phyloP scores from a whole-genome alignment of 1,140 invertebrate species.

The Galendromus occidentalis region DNA sequence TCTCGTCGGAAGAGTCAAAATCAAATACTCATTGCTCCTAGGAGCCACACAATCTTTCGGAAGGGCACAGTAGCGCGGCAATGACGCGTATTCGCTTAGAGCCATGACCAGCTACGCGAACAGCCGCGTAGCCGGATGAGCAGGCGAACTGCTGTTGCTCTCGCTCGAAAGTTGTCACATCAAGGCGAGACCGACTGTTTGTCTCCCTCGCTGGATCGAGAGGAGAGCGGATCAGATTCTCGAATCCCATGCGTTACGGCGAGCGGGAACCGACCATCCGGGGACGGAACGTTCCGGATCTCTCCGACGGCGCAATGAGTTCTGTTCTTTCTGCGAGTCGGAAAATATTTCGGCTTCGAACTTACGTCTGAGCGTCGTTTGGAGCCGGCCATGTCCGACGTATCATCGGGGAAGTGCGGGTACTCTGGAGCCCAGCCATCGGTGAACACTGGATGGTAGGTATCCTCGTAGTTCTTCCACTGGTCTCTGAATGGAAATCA shows the following conservation, averaged over 20 bases:
- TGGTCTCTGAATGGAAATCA: slow-evolving; percentile 46
- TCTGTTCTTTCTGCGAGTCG: neutral
- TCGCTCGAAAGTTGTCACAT: too few relatives aligned
- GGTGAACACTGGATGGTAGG: slow-evolving; percentile 80
- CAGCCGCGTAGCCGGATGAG: too few relatives aligned
- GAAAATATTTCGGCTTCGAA: too few relatives aligned
- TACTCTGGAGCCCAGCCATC: slow-evolving; percentile 83
- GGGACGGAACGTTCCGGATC: too few relatives aligned
- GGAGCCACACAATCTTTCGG: neutral
- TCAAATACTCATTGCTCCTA: neutral
- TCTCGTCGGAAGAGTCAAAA: neutral
- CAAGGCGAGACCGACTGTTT: too few relatives aligned
- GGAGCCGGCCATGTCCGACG: slow-evolving; percentile 29
- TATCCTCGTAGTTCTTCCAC: slow-evolving; percentile 60
- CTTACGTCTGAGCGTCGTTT: slow-evolving; percentile 28
- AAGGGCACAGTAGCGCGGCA: neutral
- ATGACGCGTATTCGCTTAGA: neutral
- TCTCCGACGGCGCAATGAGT: too few relatives aligned
- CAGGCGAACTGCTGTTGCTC: too few relatives aligned
- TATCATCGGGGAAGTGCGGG: slow-evolving; percentile 43
- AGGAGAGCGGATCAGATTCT: too few relatives aligned
- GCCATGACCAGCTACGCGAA: neutral
- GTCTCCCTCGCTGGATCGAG: neutral
- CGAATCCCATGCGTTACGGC: too few relatives aligned
- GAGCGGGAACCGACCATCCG: too few relatives aligned